Conservation (phyloP, 92 coral and sea anemone genomes). For the Epizoanthus illoricatus region DNA sequence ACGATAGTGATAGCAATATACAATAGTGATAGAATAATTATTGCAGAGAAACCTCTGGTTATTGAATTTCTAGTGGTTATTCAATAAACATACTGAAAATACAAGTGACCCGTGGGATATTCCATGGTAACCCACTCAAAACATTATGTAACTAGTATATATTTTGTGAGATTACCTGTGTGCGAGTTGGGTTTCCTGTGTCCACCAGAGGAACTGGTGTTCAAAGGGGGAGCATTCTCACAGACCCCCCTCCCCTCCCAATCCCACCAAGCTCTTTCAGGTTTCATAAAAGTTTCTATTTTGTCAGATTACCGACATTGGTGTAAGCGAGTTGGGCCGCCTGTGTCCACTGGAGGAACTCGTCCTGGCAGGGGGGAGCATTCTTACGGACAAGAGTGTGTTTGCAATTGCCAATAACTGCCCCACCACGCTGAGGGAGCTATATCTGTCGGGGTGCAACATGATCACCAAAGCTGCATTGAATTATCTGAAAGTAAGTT, state of each 20-base stretch:
- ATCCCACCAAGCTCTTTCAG: neutral
- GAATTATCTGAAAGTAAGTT: slow-evolving; percentile 71
- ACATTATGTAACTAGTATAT: neutral
- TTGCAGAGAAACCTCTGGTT: no score
- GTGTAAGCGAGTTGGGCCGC: slow-evolving; percentile 78
- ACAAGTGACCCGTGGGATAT: no score
- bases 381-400: slow-evolving; percentile 76
- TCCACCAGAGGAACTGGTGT: slow-evolving; percentile 60
- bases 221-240: slow-evolving; percentile 67
- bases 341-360: slow-evolving; percentile 70
- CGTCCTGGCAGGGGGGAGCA: slow-evolving; percentile 67
- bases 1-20: no score
- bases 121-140: no score
- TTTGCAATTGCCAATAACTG: slow-evolving; percentile 84
- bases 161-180: slow-evolving; percentile 60
- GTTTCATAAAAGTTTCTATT: neutral
- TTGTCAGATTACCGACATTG: slow-evolving; percentile 71
- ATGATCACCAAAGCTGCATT: slow-evolving; percentile 84
- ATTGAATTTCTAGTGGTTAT: no score
- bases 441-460: slow-evolving; percentile 79
- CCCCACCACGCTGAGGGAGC: slow-evolving; percentile 67
- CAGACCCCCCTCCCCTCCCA: slow-evolving; percentile 38
- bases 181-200: slow-evolving; percentile 79
- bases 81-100: no score
- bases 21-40: no score